A percentile compares a stretch with the other conserved stretches of the same genome.
Conservation (phyloP, 2,797 vertebrate genomes). For the Enteromius trimaculatus region DNA sequence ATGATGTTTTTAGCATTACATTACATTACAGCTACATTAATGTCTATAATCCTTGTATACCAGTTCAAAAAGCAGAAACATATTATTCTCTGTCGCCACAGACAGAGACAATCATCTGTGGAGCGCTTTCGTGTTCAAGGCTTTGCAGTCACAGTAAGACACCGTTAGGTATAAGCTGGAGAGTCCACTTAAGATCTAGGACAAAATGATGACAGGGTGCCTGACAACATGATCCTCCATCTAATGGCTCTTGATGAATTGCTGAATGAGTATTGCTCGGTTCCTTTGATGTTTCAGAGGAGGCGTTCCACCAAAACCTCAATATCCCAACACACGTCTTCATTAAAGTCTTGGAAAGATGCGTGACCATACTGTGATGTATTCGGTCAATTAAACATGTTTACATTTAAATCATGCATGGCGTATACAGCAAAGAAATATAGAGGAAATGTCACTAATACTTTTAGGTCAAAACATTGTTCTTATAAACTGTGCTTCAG, state of each 20-base stretch:
- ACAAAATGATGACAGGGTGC: conserved; percentile 51
- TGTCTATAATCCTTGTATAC: background rate
- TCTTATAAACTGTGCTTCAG: conserved; percentile 26
- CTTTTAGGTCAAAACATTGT: conserved; percentile 17
- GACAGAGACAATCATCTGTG: conserved; percentile 1
- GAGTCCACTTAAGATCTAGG: conserved; percentile 25
- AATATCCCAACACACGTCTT: conserved; percentile 43
- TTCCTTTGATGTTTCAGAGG: conserved; percentile 49
- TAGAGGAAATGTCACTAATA: conserved; percentile 25
- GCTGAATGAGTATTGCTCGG: conserved; percentile 27
- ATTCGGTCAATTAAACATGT: background rate
- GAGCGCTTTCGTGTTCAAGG: background rate
- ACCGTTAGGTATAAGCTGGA: conserved; percentile 11
- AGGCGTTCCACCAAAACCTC: conserved; percentile 50
- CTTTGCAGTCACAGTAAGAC: background rate
- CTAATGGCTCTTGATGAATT: conserved; percentile 57
- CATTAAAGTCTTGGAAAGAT: conserved; percentile 36
- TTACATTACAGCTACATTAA: background rate
- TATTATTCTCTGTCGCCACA: background rate
- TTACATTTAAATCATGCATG: conserved; percentile 21
- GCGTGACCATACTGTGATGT: conserved; percentile 19
- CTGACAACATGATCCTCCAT: conserved; percentile 53
- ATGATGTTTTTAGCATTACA: background rate
- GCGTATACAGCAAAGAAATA: conserved; percentile 12
- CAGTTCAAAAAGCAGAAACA: background rate